A percentile compares a stretch with the other conserved stretches of the same genome.
Evolutionary conservation across 2,797 vertebrate genomes (phyloP).

Genomic region (Mionectes olivaceus): DNA sequence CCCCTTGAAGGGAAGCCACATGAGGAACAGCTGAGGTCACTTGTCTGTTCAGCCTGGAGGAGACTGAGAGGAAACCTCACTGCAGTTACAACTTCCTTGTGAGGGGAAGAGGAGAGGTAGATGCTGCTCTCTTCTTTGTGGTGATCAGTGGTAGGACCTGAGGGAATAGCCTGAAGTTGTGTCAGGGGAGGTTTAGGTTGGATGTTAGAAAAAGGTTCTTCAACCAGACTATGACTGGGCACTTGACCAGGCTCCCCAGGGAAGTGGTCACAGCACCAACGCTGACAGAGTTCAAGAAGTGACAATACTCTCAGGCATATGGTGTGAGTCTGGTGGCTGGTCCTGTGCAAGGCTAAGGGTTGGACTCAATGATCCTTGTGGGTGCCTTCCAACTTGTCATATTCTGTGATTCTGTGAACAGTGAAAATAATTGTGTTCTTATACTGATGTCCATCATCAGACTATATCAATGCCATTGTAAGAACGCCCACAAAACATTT

Average conservation of each 20-base stretch:
- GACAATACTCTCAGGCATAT: neutral
- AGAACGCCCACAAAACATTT: neutral
- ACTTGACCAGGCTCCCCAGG: neutral
- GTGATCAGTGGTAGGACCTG: neutral
- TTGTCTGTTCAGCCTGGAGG: neutral
- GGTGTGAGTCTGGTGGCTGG: neutral
- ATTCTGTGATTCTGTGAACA: neutral
- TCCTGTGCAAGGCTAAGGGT: neutral
- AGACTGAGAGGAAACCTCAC: neutral
- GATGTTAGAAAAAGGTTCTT: neutral
- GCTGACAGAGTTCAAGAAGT: neutral
- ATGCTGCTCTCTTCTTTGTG: neutral
- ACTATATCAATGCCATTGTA: neutral
- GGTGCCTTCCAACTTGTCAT: neutral
- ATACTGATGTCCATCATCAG: neutral
- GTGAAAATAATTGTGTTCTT: neutral
- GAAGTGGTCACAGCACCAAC: neutral
- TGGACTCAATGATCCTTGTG: neutral
- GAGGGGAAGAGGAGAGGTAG: neutral
- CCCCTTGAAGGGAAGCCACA: neutral
- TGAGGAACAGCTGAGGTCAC: neutral
- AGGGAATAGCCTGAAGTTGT: neutral
- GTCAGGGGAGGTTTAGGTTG: neutral
- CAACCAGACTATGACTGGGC: neutral
- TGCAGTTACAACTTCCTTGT: neutral